Base-by-base conservation (phyloP, 2,888 invertebrate species). In the Drosophila leonis region DNA sequence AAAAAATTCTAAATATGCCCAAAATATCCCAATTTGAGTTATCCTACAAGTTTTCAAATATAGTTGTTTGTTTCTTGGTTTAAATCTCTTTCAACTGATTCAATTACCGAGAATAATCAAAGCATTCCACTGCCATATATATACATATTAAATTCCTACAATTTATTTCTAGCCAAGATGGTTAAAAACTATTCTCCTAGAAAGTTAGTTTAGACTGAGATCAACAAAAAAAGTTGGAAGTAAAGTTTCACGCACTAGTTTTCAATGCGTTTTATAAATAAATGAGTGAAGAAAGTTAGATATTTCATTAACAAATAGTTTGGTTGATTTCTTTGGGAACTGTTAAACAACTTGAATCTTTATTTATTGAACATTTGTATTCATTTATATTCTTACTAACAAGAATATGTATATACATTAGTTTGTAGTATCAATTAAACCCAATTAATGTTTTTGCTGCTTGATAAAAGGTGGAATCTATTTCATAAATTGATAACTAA, bases 401-500 rank as follows among this genome's bases (percentile, higher is more conserved):
- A n/a, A n/a, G n/a, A n/a, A 10, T 41, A 4, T 10, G 4, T 10
- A 18, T 13, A 2, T 13, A 24, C 13, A 13, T 24, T 24, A 24
- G 13, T 44, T 18, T 44, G 24, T 24, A 46, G 3, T 8, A 4
- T 13, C 15, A 24, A 7, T 24, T 42, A 12, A 44, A 24, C 9
- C 13, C 5, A 13, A n/a, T n/a, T n/a, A n/a, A n/a, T n/a, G n/a
- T n/a, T 24, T 24, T 44, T 13, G 24, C 12, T 24, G 24, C 24
- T 44, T 24, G 24, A 8, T 44, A 6, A 44, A 12, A 4, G 18
- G 8, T n/a, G 8, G 6, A 13, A 1, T 20, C 5, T 6, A n/a
- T 24, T 31, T 46, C 4, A 29, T 3, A 51, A 13, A 5, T 20
- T 12, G 1, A 13, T 54, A 24, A 65, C 31, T 66, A n/a, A 66